Evolutionary conservation across 1,140 invertebrate species (phyloP).

Genomic region (Ceratosolen fusciceps): DNA sequence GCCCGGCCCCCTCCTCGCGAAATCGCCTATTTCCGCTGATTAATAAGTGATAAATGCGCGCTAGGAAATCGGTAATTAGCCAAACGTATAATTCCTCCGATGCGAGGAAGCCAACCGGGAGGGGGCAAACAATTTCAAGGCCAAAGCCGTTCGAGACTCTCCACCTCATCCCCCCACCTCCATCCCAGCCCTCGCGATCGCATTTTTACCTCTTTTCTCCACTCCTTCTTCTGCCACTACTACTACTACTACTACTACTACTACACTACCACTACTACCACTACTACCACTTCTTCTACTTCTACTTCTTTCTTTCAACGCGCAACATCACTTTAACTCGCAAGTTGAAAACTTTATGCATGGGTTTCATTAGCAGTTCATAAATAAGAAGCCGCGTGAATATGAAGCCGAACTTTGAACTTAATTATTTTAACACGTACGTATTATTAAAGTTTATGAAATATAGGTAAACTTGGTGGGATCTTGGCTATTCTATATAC

Average conservation of each 20-base stretch:
- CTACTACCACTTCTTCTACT: no score
- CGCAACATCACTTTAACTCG: constrained; percentile 24
- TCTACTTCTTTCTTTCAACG: neutral
- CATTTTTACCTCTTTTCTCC: neutral
- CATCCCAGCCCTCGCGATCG: no score
- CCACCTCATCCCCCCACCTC: no score
- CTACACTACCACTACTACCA: no score
- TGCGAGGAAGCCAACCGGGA: neutral
- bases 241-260: no score
- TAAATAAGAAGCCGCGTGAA: constrained; percentile 36
- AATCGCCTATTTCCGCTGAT: neutral
- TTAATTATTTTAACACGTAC: constrained; percentile 48
- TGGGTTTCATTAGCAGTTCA: constrained; percentile 46
- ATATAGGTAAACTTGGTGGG: neutral
- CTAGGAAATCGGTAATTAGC: constrained; percentile 9
- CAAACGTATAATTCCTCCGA: neutral
- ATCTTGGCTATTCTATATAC: constrained; percentile 34
- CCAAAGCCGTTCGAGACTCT: neutral
- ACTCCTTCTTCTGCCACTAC: no score
- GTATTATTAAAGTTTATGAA: constrained; percentile 46
- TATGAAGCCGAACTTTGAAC: constrained; percentile 32
- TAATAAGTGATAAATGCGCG: neutral
- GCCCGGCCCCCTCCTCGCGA: neutral
- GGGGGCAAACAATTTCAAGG: neutral
- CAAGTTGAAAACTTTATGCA: constrained; percentile 41